These are phyloP conservation scores for Lamellibrachia columna DNA, from an alignment of 2,888 invertebrate species.

Conservation along the genomic window DNA sequence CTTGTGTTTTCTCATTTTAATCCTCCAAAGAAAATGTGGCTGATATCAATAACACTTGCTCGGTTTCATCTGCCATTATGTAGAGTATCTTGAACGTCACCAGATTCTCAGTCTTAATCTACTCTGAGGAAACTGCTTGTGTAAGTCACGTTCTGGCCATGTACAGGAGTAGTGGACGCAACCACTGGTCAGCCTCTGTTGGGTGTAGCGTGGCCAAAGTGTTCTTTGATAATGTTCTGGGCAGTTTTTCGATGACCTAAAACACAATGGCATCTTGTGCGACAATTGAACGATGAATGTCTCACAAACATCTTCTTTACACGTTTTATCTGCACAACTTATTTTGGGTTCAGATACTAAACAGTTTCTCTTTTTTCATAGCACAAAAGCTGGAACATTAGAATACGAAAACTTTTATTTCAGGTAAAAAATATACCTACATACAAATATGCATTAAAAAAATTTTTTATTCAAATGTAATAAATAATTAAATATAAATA, in stretches of 20 bases:
- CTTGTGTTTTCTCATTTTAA: not conserved
- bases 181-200: slow-evolving; percentile 44
- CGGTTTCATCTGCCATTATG: not conserved
- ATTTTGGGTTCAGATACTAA: not conserved
- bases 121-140: not conserved
- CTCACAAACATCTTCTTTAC: not conserved
- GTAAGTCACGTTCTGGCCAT: not conserved
- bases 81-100: not conserved
- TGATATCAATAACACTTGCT: not conserved
- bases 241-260: slow-evolving; percentile 72
- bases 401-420: too few relatives aligned
- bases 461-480: too few relatives aligned
- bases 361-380: slow-evolving; percentile 16
- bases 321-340: not conserved
- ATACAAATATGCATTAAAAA: too few relatives aligned
- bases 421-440: too few relatives aligned
- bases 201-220: slow-evolving; percentile 67
- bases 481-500: too few relatives aligned
- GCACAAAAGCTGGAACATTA: not conserved
- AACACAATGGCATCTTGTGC: slow-evolving; percentile 47
- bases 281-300: not conserved
- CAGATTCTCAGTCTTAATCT: not conserved
- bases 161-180: not conserved
- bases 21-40: not conserved
- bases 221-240: slow-evolving; percentile 73